Percentiles rank a stretch among this genome's conserved stretches.
These are phyloP conservation scores for Heteromurus nitidus DNA, from an alignment of 2,888 invertebrate species.

Conservation along the genomic window DNA sequence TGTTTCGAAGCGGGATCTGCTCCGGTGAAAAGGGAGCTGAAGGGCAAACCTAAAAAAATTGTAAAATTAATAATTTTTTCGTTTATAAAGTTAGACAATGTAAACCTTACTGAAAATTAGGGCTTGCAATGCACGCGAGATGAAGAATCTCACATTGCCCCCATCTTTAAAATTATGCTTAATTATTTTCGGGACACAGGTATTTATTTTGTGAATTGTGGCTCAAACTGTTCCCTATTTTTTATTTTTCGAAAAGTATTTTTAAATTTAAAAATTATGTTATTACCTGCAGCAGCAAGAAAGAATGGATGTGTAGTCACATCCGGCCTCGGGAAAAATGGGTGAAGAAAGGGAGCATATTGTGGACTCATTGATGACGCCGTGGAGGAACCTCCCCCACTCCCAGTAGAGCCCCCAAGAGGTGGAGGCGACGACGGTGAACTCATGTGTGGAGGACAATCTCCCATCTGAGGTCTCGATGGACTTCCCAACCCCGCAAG, in stretches of 20 bases:
- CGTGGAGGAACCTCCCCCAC: constrained; percentile 16
- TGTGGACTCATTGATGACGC: constrained; percentile 45
- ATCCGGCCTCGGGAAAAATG: constrained; percentile 72
- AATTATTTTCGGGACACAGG: too few species aligned
- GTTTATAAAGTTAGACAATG: too few species aligned
- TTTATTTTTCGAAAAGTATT: too few species aligned
- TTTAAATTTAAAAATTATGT: too few species aligned
- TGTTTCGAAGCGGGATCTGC: constrained; percentile 82
- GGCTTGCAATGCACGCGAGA: too few species aligned
- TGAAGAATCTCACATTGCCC: too few species aligned
- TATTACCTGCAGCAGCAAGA: constrained; percentile 73
- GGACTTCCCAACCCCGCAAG: constrained; percentile 58
- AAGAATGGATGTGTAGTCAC: constrained; percentile 73
- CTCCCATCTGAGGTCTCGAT: constrained; percentile 52
- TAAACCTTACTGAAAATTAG: too few species aligned
- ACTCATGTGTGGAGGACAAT: constrained; percentile 63
- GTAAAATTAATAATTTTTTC: too few species aligned
- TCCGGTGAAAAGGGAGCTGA: constrained; percentile 72
- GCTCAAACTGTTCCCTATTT: too few species aligned
- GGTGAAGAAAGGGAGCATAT: constrained; percentile 72
- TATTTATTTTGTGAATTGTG: too few species aligned
- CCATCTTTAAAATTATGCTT: too few species aligned
- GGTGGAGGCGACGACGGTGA: constrained; percentile 43
- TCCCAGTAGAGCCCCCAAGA: constrained; percentile 9
- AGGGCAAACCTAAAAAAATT: constrained; percentile 71